Percentiles rank a stretch among this genome's conserved stretches.
phyloP scores from a whole-genome alignment of 2,888 invertebrate species.

The Drosophila merina region DNA sequence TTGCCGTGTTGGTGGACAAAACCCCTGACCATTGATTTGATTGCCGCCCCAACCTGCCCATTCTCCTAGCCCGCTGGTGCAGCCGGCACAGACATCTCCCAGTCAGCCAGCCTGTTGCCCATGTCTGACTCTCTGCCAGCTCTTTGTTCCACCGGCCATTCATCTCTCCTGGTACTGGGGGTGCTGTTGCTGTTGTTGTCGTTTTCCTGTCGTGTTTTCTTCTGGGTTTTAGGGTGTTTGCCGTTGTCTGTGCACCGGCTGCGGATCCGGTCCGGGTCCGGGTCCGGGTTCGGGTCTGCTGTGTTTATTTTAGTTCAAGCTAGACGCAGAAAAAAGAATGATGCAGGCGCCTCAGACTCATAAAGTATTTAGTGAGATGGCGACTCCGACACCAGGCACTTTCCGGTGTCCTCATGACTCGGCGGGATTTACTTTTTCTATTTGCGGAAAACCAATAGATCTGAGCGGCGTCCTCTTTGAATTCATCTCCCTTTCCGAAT shows the following conservation, averaged over 20 bases:
- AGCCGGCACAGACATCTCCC: conserved; percentile 24
- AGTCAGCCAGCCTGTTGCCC: conserved; percentile 57
- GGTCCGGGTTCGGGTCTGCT: conserved; percentile 12
- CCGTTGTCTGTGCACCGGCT: conserved; percentile 39
- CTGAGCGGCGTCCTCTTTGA: conserved; percentile 1
- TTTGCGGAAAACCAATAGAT: conserved; percentile 18
- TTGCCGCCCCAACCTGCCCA: conserved; percentile 27
- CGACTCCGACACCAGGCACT: conserved; percentile 33
- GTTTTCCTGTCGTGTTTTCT: conserved; percentile 35
- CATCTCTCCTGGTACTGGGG: conserved; percentile 21
- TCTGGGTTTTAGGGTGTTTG: conserved; percentile 55
- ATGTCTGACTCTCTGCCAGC: conserved; percentile 18
- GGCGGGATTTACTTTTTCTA: conserved; percentile 17
- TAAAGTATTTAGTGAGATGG: conserved; percentile 52
- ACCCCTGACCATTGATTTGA: conserved; percentile 42
- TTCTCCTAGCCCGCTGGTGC: background rate
- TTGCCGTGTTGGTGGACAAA: conserved; percentile 36
- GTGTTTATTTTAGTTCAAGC: conserved; percentile 46
- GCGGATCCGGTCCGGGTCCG: conserved; percentile 4
- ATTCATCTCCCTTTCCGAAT: conserved; percentile 3
- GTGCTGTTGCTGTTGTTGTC: conserved; percentile 9
- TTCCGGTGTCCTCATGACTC: conserved; percentile 22
- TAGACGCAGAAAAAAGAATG: conserved; percentile 39
- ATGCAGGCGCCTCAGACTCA: conserved; percentile 40
- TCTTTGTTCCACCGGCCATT: conserved; percentile 52